Evolutionary conservation across 1,140 invertebrate species (phyloP), one percentile per base, ranked within the genome.

Genomic region (Micrasema minimum): DNA sequence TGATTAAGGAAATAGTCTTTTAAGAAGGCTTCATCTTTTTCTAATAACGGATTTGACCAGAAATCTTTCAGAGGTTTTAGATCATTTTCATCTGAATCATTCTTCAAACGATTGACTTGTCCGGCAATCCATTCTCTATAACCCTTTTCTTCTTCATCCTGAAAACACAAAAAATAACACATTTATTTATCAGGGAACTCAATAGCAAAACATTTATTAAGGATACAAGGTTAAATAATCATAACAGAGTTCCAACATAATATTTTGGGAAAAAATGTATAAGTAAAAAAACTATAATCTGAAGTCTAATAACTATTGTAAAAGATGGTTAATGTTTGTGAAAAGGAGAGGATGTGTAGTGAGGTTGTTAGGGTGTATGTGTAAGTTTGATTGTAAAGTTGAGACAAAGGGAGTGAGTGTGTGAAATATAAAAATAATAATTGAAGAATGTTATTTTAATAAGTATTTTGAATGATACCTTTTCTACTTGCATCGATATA

Each of bases 1-100:
- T 96, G 95, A 79, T 98, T 95, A 12, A 98, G 82, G 77, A 99
- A 90, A 78, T 95, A 99, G 85, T 99, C 96, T 51, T 92, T 88
- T 0, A 99, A 82, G 82, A 97, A 99, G 67, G 92, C 90, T 82
- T 99, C 97, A 55, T 89, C 89, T 73, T 91, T 84, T 78, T 93
- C 90, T 18, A 98, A 83, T 71, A 92, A 90, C 37, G 92, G 90
- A 81, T 93, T 87, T 26, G 85, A 90, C 96, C 96, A 98, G 80
- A 91, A 93, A 38, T 95, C 89, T 71, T 92, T 91, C 31, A 98
- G 80, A 12, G 90, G 88, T 77, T 90, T 90, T 74, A 95, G 82
- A 59, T 91, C 89, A 45, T 81, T 77, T 78, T 89, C 83, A 57
- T 89, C 85, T 43, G 89, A 84, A 26, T 89, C 84, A 70, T 90